Percentiles rank a stretch among this genome's conserved stretches.
These are phyloP conservation scores for Cryptoprocta ferox DNA, from an alignment of 2,797 vertebrate species.

Conservation along the genomic window DNA sequence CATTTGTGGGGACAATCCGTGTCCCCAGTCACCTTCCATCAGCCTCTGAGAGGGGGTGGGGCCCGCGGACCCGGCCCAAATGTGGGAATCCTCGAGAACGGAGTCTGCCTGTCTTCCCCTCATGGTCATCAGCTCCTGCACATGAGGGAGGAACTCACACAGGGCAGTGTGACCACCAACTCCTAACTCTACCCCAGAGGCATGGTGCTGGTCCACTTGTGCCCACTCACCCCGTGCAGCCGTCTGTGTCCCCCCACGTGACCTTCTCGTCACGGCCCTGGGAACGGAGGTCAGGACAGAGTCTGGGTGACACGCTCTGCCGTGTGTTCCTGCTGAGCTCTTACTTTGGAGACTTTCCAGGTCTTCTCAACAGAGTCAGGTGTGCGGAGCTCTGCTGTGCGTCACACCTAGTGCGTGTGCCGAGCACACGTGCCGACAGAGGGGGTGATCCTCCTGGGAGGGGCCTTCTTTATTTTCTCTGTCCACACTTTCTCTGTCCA, in stretches of 20 bases:
- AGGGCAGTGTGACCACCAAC: too few relatives aligned
- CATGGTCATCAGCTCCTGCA: neutral
- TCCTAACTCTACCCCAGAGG: too few relatives aligned
- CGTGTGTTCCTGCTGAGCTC: rapidly evolving
- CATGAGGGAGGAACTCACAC: neutral
- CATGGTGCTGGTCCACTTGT: too few relatives aligned
- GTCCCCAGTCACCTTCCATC: neutral
- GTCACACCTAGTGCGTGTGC: too few relatives aligned
- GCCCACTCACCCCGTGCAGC: too few relatives aligned
- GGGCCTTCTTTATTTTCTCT: too few relatives aligned
- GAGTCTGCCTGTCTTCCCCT: rapidly evolving
- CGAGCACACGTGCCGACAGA: neutral
- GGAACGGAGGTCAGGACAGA: rapidly evolving
- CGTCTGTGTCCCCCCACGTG: too few relatives aligned
- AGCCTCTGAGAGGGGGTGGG: rapidly evolving
- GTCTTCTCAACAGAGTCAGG: too few relatives aligned
- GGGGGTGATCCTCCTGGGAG: neutral
- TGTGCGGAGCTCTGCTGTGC: too few relatives aligned
- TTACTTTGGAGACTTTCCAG: too few relatives aligned
- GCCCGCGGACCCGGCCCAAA: neutral
- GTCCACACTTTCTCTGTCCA: too few relatives aligned
- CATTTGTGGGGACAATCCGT: rapidly evolving
- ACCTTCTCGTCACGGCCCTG: rapidly evolving
- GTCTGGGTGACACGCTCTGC: neutral
- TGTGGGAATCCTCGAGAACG: too few relatives aligned